Evolutionary conservation across 2,113 vertebrate species (phyloP).

Genomic region (Rhea pennata): DNA sequence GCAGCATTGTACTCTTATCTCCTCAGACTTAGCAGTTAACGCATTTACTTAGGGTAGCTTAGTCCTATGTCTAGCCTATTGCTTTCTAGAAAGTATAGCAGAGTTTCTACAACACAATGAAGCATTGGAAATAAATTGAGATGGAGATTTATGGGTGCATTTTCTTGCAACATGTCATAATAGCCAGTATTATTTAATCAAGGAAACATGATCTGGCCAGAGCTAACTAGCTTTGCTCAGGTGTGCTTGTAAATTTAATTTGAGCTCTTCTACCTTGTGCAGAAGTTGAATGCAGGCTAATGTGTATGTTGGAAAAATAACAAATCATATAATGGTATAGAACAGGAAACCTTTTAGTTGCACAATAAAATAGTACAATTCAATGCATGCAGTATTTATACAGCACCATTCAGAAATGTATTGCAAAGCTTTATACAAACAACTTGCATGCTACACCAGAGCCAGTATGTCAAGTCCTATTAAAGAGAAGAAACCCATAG

Average conservation of each 20-base stretch:
- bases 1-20: constrained; percentile 28
- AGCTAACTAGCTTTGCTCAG: constrained; percentile 23
- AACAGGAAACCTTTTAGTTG: constrained; percentile 27
- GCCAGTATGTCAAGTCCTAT: not conserved
- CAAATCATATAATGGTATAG: not conserved
- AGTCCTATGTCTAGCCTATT: not conserved
- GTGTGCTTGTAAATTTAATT: constrained; percentile 46
- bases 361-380: constrained; percentile 9
- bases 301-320: constrained; percentile 42
- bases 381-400: not conserved
- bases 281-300: constrained; percentile 9
- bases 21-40: not conserved
- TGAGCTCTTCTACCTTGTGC: not conserved
- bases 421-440: constrained; percentile 39
- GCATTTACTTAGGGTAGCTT: not conserved
- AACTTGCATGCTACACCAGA: not conserved
- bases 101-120: not conserved
- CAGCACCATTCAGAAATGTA: not conserved
- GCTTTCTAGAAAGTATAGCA: not conserved
- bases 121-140: not conserved
- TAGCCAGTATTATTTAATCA: constrained; percentile 24
- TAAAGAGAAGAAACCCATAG: constrained; percentile 35
- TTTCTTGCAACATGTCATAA: constrained; percentile 6
- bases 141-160: constrained; percentile 1
- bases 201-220: constrained; percentile 21